Evolutionary conservation across 2,113 vertebrate species (phyloP).

Genomic region (Phasianus colchicus): DNA sequence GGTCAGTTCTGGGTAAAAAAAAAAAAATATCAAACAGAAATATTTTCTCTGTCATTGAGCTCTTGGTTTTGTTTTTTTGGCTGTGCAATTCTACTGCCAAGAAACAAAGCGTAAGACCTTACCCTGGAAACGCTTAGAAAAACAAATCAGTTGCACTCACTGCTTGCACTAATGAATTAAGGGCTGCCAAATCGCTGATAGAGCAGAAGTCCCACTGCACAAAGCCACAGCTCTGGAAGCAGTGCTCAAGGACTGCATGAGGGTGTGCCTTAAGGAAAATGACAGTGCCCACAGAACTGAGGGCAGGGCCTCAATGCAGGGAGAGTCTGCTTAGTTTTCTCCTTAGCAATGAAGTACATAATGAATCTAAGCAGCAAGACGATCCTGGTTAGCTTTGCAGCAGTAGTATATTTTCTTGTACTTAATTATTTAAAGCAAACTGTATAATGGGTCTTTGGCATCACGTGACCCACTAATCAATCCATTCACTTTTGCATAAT

Average conservation of each 20-base stretch:
- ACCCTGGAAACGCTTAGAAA: not conserved
- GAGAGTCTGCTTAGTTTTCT: not conserved
- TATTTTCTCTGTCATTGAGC: not conserved
- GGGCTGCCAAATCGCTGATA: not conserved
- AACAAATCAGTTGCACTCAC: not conserved
- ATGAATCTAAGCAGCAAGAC: not conserved
- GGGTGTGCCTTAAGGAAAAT: not conserved
- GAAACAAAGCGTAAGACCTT: not conserved
- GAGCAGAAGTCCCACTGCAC: not conserved
- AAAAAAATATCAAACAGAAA: not conserved
- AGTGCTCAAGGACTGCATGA: fast-evolving
- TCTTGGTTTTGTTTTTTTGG: not conserved
- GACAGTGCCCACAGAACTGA: not conserved
- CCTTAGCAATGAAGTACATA: not conserved
- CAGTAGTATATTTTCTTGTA: not conserved
- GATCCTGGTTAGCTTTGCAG: not conserved
- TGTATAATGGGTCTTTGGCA: slow-evolving; percentile 40
- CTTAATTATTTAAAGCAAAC: slow-evolving; percentile 69
- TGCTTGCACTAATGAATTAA: not conserved
- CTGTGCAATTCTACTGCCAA: not conserved
- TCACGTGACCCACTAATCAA: slow-evolving; percentile 43
- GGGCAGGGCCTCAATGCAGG: not conserved
- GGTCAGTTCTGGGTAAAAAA: not conserved
- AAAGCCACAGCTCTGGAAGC: not conserved
- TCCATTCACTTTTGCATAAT: slow-evolving; percentile 63